A percentile compares a stretch with the other conserved stretches of the same genome.
These are phyloP conservation scores for Drosophila baimaii DNA, from an alignment of 1,140 invertebrate genomes.

Conservation along the genomic window DNA sequence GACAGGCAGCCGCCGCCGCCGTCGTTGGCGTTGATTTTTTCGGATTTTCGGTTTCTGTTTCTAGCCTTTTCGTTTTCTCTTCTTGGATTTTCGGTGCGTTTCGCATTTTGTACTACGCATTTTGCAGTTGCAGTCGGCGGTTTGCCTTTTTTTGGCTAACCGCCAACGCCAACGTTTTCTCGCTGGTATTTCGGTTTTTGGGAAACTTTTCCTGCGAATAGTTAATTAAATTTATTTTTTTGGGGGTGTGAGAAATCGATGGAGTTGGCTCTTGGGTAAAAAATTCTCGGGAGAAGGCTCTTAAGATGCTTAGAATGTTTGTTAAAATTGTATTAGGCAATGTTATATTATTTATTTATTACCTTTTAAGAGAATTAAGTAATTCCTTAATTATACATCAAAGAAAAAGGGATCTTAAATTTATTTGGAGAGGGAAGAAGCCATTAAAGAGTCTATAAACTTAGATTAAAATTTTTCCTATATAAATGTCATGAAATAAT, in stretches of 20 bases:
- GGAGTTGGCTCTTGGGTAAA: background rate
- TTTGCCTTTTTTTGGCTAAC: slow-evolving; percentile 39
- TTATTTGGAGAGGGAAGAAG: background rate
- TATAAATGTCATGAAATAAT: no score
- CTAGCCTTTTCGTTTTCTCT: slow-evolving; percentile 8
- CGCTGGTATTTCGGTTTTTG: slow-evolving; percentile 17
- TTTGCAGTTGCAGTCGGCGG: slow-evolving; percentile 30
- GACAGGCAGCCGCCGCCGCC: slow-evolving; percentile 63
- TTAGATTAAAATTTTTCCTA: background rate
- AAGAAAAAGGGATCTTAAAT: background rate
- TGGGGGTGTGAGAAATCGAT: background rate
- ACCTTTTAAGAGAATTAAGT: background rate
- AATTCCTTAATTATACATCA: background rate
- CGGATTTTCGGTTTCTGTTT: slow-evolving; percentile 24
- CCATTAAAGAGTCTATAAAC: no score
- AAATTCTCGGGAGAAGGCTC: no score
- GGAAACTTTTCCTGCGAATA: slow-evolving; percentile 4
- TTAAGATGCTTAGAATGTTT: background rate
- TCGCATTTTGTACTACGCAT: slow-evolving; percentile 19
- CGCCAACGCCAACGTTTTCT: slow-evolving; percentile 35
- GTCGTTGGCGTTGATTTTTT: slow-evolving; percentile 61
- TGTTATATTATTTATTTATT: background rate
- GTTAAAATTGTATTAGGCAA: background rate
- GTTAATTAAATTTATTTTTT: slow-evolving; percentile 21
- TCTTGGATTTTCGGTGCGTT: slow-evolving; percentile 29